Base-by-base conservation (phyloP, 2,888 invertebrate genomes). In the Microchrysa polita region DNA sequence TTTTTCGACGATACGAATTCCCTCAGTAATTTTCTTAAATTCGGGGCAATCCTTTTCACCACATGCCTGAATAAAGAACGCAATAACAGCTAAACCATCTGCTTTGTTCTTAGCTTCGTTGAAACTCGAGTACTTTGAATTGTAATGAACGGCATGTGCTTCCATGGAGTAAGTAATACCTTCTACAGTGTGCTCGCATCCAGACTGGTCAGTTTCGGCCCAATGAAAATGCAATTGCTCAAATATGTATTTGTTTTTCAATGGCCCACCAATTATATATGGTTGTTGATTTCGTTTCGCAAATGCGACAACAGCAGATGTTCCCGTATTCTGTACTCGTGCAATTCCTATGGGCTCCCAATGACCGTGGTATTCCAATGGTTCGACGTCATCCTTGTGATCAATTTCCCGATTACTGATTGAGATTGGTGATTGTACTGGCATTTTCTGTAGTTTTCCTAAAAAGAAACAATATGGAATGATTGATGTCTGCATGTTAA, bases 211-310 rank as follows among this genome's bases (percentile, higher is more conserved):
- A 67, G 89, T 89, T 22, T 91, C 90, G 1, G 90, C 90, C 93
- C 93, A 93, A 82, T 94, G 93, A 82, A 93, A 93, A 83, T 93
- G 93, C 82, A 93, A 86, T 81, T 93, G 93, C 78, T 92, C 91
- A 76, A 93, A 92, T 73, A 90, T 87, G 79, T 90, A 92, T 75
- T 89, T 89, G 67, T 90, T 88, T 72, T 85, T 86, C 7, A 92
- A 83, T 0, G 91, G 91, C 0, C 91, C 92, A 0, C 91, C 91
- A 60, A 86, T 85, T 2, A 92, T 83, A 34, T 87, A 86, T 0
- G 91, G 91, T 57, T 87, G 83, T 61, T 88, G 86, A 73, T 81
- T 81, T 7, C 87, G 84, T 14, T 90, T 86, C 74, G 88, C 86
- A 77, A 91, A 90, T 48, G 89, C 88, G 78, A 89, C 90, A 76